Percentiles rank a stretch among this genome's conserved stretches.
These are phyloP conservation scores for Chionomys nivalis DNA, from an alignment of 2,113 vertebrate genomes.

Conservation along the genomic window DNA sequence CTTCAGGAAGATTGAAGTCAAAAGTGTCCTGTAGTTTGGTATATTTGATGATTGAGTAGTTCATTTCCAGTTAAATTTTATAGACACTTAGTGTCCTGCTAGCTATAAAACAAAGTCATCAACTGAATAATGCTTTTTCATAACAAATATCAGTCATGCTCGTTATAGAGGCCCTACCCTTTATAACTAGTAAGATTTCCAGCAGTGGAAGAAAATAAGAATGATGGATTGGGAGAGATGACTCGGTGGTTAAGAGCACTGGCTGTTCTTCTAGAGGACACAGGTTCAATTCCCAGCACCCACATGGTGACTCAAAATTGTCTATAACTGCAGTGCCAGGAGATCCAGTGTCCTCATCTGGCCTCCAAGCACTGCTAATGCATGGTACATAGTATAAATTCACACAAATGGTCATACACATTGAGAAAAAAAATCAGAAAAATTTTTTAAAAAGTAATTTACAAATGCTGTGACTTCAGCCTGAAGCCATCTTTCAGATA, in stretches of 20 bases:
- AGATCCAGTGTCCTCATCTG: too few species aligned
- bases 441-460: background rate
- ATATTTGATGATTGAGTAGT: slow-evolving; percentile 20
- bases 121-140: background rate
- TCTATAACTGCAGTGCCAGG: background rate
- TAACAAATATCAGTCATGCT: background rate
- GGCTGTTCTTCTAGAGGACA: background rate
- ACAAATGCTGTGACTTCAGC: background rate
- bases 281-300: background rate
- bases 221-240: background rate
- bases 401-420: background rate
- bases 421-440: background rate
- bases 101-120: background rate
- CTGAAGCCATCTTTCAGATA: slow-evolving; percentile 26
- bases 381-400: background rate
- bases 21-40: slow-evolving; percentile 13
- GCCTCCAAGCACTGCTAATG: background rate
- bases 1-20: slow-evolving; percentile 31
- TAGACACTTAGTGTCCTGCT: slow-evolving; percentile 1
- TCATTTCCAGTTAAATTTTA: slow-evolving; percentile 55
- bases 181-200: slow-evolving; percentile 34
- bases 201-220: background rate
- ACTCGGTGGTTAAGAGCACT: background rate
- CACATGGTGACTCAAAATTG: background rate
- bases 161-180: background rate